Base-by-base conservation (phyloP, 2,888 invertebrate genomes). In the Leptinotarsa tumamoca region DNA sequence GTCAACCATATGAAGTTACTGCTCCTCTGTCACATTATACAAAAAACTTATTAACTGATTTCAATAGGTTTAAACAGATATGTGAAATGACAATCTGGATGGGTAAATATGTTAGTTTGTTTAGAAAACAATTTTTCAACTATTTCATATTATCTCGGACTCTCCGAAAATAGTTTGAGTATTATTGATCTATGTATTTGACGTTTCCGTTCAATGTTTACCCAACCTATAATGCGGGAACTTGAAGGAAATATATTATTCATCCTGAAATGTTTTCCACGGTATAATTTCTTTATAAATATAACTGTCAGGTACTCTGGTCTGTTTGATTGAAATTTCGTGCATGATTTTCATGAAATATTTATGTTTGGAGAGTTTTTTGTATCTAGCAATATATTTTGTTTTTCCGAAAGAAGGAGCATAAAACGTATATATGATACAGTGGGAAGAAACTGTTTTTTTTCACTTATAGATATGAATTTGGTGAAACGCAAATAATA, bases 231-330 rank as follows among this genome's bases (percentile, higher is more conserved):
- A 63, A 63, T 33, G 63, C 43, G 1, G 14, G 33, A 18, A 43
- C 63, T 63, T 63, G n/a, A 33, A n/a, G 33, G 33, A 63, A 58
- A 58, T 63, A 63, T 43, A 63, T 63, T 17, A 63, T 33, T 63
- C 14, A 63, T 7, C 43, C 18, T 2, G 61, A 43, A 4, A 17
- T 63, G 43, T 63, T 63, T 63, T 63, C 63, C 18, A 52, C 52
- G 52, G 52, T 52, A 52, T 52, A 0, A 21, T 61, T 33, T 13
- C 18, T 33, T n/a, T 17, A 63, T 33, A 33, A 21, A 33, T 63
- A 33, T 63, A 33, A 33, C 33, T 43, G 1, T 63, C 33, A 33
- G 63, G 33, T 58, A 58, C 2, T n/a, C 18, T 3, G 21, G 13
- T 58, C n/a, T n/a, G 13, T 43, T 33, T 33, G 63, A 63, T 63